Base-by-base conservation (phyloP, 1,140 invertebrate species). In the Heliconius hermathena region DNA sequence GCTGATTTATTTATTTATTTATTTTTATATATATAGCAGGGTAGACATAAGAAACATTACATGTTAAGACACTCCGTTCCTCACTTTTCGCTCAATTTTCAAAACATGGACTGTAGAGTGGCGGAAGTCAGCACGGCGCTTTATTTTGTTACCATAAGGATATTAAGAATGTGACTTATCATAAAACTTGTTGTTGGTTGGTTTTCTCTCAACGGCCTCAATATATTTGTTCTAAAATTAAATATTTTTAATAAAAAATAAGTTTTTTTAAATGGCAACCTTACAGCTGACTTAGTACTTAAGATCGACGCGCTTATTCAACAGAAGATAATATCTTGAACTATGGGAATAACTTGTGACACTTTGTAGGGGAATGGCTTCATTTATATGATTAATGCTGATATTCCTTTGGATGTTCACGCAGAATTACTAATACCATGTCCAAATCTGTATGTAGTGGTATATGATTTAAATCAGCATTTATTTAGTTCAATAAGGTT, bases 381-480 rank as follows among this genome's bases (percentile, higher is more conserved):
- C 60, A 66, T 66, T 66, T 66, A 66, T 66, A 29, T 29, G 60
- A 66, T 66, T 66, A 66, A 66, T 29, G 57, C 57, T 66, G 60
- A 66, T 66, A 66, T 66, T 66, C 60, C 60, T 66, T 66, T 66
- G 57, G 57, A 60, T 22, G 26, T 60, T 60, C 57, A 60, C 57
- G n/a, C 22, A 11, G n/a, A 60, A 22, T 60, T n/a, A 60, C 57
- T 60, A 22, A 60, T 60, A 11, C n/a, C 1, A 29, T 66, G 26
- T 66, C 60, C 60, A 66, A 66, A 66, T 66, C 8, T 66, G 22
- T 66, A 16, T 66, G 9, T 29, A 16, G 29, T 26, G 26, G 60
- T 29, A 29, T 22, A 26, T 29, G 60, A 66, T 66, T 66, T 66
- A 29, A 26, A 66, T 66, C 60, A n/a, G 8, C n/a, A 11, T 3